Evolutionary conservation across 2,113 vertebrate genomes (phyloP).

Genomic region (Corythornis vintsioides): DNA sequence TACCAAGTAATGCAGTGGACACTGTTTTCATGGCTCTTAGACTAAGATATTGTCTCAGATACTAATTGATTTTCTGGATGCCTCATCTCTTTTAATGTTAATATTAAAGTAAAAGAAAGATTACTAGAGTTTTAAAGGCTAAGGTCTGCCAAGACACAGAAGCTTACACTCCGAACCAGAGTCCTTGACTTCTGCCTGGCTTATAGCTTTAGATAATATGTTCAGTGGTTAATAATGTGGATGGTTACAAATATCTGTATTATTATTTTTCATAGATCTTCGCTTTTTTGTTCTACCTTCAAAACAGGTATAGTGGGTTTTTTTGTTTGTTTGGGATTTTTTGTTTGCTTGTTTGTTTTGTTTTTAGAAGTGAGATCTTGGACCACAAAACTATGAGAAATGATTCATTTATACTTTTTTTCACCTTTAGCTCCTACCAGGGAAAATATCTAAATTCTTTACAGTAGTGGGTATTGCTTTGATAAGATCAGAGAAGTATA

Average conservation of each 20-base stretch:
- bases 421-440: not conserved
- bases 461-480: conserved; percentile 11
- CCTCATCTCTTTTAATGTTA: not conserved
- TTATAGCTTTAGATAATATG: not conserved
- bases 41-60: not conserved
- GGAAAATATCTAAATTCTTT: not conserved
- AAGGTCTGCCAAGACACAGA: not conserved
- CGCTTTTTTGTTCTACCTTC: not conserved
- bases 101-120: not conserved
- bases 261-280: not conserved
- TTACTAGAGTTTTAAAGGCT: not conserved
- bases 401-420: not conserved
- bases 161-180: not conserved
- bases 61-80: not conserved
- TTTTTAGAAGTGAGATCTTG: not conserved
- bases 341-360: not conserved
- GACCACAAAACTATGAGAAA: not conserved
- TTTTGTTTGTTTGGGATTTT: not conserved
- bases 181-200: not conserved
- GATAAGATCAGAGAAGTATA: not conserved
- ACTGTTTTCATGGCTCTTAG: not conserved
- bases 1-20: not conserved
- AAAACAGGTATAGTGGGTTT: not conserved
- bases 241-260: not conserved
- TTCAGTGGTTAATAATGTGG: not conserved